phyloP scores from a whole-genome alignment of 2,113 vertebrate genomes.

The Shinisaurus crocodilurus region DNA sequence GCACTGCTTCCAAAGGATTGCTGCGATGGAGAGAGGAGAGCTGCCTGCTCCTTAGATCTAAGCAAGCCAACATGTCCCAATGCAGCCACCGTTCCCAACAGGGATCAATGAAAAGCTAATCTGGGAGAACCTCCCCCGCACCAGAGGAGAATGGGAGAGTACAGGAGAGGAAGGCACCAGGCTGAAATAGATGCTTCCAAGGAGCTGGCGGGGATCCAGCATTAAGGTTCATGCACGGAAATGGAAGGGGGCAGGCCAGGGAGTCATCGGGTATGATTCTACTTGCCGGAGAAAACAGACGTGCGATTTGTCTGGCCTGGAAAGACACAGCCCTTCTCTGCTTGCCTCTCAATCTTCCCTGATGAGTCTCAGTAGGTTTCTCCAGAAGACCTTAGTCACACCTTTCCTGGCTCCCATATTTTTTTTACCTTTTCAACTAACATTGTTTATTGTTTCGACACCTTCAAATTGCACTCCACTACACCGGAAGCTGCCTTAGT shows the following conservation, averaged over 20 bases:
- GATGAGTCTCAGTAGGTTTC: neutral
- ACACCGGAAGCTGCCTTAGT: neutral
- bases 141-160: neutral
- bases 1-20: neutral
- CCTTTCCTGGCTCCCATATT: neutral
- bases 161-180: neutral
- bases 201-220: neutral
- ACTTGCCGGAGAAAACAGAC: neutral
- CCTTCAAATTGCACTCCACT: neutral
- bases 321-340: neutral
- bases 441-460: neutral
- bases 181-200: neutral
- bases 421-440: neutral
- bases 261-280: neutral
- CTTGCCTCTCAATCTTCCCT: neutral
- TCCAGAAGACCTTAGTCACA: neutral
- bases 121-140: neutral
- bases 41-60: neutral
- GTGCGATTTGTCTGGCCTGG: neutral
- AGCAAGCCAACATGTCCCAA: neutral
- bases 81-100: neutral
- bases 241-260: neutral
- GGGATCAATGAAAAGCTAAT: neutral
- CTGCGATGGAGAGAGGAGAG: neutral
- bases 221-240: neutral